Conservation (phyloP, 2,888 invertebrate species). For the Magallana nippona region DNA sequence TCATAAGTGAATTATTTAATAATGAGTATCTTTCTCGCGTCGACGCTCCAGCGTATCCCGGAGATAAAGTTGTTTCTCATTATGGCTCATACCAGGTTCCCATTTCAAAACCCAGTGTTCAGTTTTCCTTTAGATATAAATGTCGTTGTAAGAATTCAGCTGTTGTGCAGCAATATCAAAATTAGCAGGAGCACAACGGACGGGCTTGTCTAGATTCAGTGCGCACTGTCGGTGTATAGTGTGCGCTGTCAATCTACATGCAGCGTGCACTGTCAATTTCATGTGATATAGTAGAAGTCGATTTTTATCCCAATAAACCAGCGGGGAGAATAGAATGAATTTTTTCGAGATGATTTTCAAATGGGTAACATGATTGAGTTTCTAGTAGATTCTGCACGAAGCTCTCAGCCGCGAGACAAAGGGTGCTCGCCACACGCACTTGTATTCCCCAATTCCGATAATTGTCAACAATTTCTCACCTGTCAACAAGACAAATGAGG, state of each 20-base stretch:
- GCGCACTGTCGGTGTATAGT: too few species aligned
- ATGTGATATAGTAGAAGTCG: background rate
- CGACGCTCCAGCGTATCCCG: background rate
- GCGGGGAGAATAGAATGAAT: too few species aligned
- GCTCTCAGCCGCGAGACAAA: background rate
- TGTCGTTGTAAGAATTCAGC: background rate
- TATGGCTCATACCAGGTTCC: background rate
- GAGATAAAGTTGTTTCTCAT: background rate
- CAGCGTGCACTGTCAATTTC: background rate
- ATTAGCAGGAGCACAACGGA: background rate
- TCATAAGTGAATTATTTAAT: conserved; percentile 22
- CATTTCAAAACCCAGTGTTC: background rate
- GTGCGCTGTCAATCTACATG: too few species aligned
- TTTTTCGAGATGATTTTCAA: background rate
- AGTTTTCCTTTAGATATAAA: background rate
- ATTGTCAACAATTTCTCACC: conserved; percentile 23
- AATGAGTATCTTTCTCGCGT: background rate
- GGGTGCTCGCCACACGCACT: conserved; percentile 12
- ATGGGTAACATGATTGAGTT: background rate
- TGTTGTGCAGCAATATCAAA: background rate
- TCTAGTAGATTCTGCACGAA: background rate
- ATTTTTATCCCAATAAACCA: too few species aligned
- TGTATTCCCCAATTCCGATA: background rate
- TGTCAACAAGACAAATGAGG: conserved; percentile 21
- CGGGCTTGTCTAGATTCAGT: too few species aligned